Evolutionary conservation across 1,140 invertebrate genomes (phyloP).

Genomic region (Magallana angulata): DNA sequence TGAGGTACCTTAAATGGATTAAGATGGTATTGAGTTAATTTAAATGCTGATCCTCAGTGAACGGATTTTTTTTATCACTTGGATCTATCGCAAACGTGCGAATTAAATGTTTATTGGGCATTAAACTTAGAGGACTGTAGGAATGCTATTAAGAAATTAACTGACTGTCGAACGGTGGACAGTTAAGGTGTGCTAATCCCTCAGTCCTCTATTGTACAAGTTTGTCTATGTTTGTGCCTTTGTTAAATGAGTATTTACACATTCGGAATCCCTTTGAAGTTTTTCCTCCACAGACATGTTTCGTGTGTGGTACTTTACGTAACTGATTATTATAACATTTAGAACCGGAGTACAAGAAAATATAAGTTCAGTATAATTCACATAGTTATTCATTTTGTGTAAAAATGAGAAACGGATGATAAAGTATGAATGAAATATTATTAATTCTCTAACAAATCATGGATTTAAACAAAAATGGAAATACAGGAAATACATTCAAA

Average conservation of each 20-base stretch:
- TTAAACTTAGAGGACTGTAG: not conserved
- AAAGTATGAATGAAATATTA: too few relatives aligned
- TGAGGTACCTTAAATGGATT: constrained; percentile 35
- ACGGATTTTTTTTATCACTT: not conserved
- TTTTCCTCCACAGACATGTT: not conserved
- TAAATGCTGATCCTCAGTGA: constrained; percentile 20
- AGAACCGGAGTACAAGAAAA: too few relatives aligned
- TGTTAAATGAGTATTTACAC: not conserved
- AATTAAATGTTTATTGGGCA: constrained; percentile 27
- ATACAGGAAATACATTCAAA: too few relatives aligned
- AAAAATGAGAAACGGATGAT: too few relatives aligned
- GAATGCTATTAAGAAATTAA: constrained; percentile 10
- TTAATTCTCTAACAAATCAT: too few relatives aligned
- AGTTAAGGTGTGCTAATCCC: constrained; percentile 28
- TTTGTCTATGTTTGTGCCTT: not conserved
- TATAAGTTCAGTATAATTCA: too few relatives aligned
- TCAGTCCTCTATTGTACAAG: not conserved
- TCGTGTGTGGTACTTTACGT: not conserved
- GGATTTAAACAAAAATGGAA: too few relatives aligned
- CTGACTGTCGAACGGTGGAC: not conserved
- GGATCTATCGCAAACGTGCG: constrained; percentile 17
- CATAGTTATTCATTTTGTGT: too few relatives aligned
- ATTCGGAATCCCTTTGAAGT: not conserved
- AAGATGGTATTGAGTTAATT: constrained; percentile 32
- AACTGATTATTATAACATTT: too few relatives aligned